phyloP scores from a whole-genome alignment of 1,140 invertebrate genomes.

The honey bee (Apis mellifera) region Amel_HAv3.1 CM009932.2:2633001-2633500 shows the following conservation, averaged over 20 bases:
- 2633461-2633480: not conserved
- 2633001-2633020: too few species aligned
- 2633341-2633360: slow-evolving; percentile 2
- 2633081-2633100: not conserved
- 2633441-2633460: not conserved
- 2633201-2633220: not conserved
- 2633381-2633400: not conserved
- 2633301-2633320: not conserved
- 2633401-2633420: not conserved
- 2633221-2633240: not conserved
- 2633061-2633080: too few species aligned
- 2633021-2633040: too few species aligned
- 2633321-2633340: slow-evolving; percentile 1
- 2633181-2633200: not conserved
- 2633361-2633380: not conserved
- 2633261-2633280: not conserved
- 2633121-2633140: not conserved
- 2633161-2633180: too few species aligned
- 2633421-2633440: slow-evolving; percentile 2
- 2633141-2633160: not conserved
- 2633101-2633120: not conserved
- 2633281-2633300: slow-evolving; percentile 18
- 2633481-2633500: not conserved
- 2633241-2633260: not conserved
- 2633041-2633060: too few species aligned